Evolutionary conservation across 2,113 vertebrate genomes (phyloP).

Genomic region (Syrrhaptes paradoxus): DNA sequence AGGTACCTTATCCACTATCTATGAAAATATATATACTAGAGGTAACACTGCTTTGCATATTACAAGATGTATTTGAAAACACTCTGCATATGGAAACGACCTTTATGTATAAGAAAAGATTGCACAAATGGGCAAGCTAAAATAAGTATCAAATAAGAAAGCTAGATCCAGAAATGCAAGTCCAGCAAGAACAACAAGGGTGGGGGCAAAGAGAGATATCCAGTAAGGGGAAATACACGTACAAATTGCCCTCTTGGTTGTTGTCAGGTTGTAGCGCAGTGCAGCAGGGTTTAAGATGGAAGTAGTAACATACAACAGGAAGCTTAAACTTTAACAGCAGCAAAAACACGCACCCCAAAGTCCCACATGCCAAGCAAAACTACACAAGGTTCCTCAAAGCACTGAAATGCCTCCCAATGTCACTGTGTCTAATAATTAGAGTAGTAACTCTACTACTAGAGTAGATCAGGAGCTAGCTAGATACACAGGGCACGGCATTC

Average conservation of each 20-base stretch:
- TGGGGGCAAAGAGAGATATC: background rate
- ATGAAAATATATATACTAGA: background rate
- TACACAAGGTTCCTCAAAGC: background rate
- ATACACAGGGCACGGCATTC: accelerated
- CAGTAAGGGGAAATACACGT: background rate
- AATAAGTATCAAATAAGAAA: background rate
- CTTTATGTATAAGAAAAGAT: background rate
- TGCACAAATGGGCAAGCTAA: background rate
- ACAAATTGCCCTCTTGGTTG: background rate
- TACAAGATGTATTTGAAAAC: background rate
- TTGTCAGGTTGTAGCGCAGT: background rate
- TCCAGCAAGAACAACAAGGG: background rate
- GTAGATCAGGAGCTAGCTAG: background rate
- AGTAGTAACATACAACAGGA: background rate
- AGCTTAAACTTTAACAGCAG: background rate
- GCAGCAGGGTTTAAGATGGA: background rate
- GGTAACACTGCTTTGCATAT: background rate
- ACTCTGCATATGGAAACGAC: background rate
- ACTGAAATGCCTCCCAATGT: background rate
- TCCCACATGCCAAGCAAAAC: background rate
- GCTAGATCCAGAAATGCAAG: background rate
- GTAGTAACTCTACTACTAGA: background rate
- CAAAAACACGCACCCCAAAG: background rate
- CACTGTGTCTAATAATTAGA: background rate
- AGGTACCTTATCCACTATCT: background rate